Conservation (phyloP, 2,888 invertebrate species). For the Pseudoips prasinana region DNA sequence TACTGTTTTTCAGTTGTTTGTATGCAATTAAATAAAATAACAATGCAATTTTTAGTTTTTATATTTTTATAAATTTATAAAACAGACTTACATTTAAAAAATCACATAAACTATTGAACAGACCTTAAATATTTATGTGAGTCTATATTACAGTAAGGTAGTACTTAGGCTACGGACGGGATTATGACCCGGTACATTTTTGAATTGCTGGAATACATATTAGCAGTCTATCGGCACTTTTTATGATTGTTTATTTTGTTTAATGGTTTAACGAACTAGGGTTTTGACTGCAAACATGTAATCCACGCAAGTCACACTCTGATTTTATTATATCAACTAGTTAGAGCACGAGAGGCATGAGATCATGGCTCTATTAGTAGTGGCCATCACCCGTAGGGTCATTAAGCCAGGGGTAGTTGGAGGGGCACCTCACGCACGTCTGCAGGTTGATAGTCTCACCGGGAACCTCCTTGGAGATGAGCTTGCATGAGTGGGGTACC, state of each 20-base stretch:
- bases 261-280: slow-evolving; percentile 22
- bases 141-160: slow-evolving; percentile 80
- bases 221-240: slow-evolving; percentile 41
- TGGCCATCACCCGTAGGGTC: slow-evolving; percentile 95
- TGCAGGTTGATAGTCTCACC: slow-evolving; percentile 96
- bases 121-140: slow-evolving; percentile 81
- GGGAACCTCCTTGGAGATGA: slow-evolving; percentile 95
- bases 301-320: slow-evolving; percentile 59
- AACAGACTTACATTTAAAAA: slow-evolving; percentile 81
- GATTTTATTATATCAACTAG: slow-evolving; percentile 68
- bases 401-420: slow-evolving; percentile 97
- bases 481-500: slow-evolving; percentile 95
- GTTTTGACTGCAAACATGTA: slow-evolving; percentile 55
- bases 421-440: slow-evolving; percentile 95
- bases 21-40: too few species aligned
- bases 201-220: slow-evolving; percentile 70
- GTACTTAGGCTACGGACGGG: slow-evolving; percentile 81
- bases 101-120: slow-evolving; percentile 81
- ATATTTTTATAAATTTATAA: slow-evolving; percentile 68
- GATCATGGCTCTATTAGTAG: slow-evolving; percentile 85
- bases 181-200: slow-evolving; percentile 81
- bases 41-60: slow-evolving; percentile 53
- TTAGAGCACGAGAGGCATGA: slow-evolving; percentile 68
- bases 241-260: slow-evolving; percentile 6
- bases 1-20: too few species aligned